Evolutionary conservation across 53 echinoderm and acorn worm genomes (phyloP).

Genomic region (Apostichopus leukothele): DNA sequence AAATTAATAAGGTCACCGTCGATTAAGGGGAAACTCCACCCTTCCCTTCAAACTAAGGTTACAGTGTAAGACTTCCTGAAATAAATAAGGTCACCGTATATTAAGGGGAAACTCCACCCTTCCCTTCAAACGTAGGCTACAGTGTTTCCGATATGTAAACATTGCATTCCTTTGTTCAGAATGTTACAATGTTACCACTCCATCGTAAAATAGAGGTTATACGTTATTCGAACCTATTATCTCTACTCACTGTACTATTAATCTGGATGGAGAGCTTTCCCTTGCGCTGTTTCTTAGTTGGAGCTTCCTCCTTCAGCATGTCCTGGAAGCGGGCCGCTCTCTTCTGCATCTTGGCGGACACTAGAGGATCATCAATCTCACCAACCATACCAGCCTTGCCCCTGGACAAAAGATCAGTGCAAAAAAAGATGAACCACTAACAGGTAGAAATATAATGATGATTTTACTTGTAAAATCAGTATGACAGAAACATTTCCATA

Average conservation of each 20-base stretch:
- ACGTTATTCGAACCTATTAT: no score
- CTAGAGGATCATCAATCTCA: conserved; percentile 63
- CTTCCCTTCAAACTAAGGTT: no score
- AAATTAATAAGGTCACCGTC: no score
- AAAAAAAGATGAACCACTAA: background rate
- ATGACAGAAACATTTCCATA: background rate
- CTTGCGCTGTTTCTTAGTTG: conserved; percentile 77
- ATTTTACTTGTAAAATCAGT: background rate
- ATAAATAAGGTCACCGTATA: no score
- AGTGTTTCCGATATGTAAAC: no score
- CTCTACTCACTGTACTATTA: conserved; percentile 22
- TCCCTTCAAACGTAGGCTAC: no score
- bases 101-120: no score
- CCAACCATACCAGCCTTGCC: conserved; percentile 54
- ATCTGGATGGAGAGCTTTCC: conserved; percentile 78
- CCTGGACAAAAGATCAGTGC: background rate
- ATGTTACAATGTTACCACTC: no score
- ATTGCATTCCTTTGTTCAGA: no score
- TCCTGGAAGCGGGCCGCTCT: conserved; percentile 95
- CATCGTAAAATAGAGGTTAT: no score
- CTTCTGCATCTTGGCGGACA: conserved; percentile 87
- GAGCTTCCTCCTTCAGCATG: conserved; percentile 71
- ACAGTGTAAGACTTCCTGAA: no score
- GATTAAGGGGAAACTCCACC: no score
- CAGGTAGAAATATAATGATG: background rate